Base-by-base conservation (phyloP, 2,888 invertebrate genomes). In the Vanessa cardui region DNA sequence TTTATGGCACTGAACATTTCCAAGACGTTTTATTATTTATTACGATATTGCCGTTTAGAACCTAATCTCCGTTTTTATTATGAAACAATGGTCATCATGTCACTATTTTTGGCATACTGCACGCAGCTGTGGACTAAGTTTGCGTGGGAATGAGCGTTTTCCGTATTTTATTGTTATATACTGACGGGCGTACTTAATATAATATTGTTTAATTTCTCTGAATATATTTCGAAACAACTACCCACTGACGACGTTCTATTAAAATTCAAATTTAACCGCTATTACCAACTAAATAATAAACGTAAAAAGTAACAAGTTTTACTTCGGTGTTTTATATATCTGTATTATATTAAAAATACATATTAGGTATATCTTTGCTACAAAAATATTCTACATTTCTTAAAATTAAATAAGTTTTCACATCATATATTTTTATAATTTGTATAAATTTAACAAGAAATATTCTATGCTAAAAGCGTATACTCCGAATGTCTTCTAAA, bases 51-150 rank as follows among this genome's bases (percentile, higher is more conserved):
- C 90, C 85, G 87, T 90, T 92, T 90, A 89, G 87, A 87, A 87
- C 86, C 89, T 92, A 92, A 92, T 92, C 90, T 88, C 80, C 86
- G 81, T 83, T 90, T 90, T 90, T 90, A 91, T 89, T 90, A 85
- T 88, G 78, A 78, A 90, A 92, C 92, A 92, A 92, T 92, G 90
- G 90, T 84, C 90, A 89, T 83, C 82, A 76, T 75, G 83, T 64
- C 80, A 87, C 80, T 87, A 86, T 88, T 91, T 89, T 87, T 82
- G 89, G 87, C 90, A 90, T 89, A 80, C 78, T 90, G 90, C 77
- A 78, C 76, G 79, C 92, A 92, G 90, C 83, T 92, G 91, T 85
- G 83, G 81, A 67, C 72, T 76, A 73, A 71, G 68, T 72, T 66
- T 71, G 79, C 89, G 90, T 90, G 91, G 88, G 90, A 91, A 91